Percentiles rank a stretch among this genome's conserved stretches.
These are phyloP conservation scores for Cerceris ruficornis DNA, from an alignment of 2,888 invertebrate species.

Conservation along the genomic window DNA sequence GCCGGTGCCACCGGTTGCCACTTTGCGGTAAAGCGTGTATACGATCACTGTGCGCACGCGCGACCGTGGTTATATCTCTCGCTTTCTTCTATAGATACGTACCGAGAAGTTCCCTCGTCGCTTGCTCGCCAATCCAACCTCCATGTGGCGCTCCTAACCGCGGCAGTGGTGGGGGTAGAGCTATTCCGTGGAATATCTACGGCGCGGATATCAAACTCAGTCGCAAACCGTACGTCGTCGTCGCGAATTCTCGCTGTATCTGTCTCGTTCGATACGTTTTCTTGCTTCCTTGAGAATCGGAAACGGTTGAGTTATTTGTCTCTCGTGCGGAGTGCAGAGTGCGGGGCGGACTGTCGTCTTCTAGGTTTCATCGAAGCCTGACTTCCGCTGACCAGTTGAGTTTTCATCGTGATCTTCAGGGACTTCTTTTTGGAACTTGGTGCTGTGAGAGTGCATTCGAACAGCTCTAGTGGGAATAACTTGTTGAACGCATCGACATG, in stretches of 20 bases:
- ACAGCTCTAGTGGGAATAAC: background rate
- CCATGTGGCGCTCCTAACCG: conserved; percentile 26
- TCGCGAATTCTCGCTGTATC: conserved; percentile 9
- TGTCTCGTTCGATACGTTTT: conserved; percentile 27
- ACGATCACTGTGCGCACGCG: conserved; percentile 56
- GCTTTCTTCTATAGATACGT: conserved; percentile 44
- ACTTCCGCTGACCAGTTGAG: too few relatives aligned
- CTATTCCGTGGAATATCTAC: conserved; percentile 65
- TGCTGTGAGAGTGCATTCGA: background rate
- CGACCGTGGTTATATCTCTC: conserved; percentile 52
- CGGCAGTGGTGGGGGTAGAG: conserved; percentile 55
- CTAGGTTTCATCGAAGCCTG: too few relatives aligned
- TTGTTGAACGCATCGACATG: background rate
- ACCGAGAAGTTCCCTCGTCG: conserved; percentile 21
- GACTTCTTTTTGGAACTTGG: too few relatives aligned
- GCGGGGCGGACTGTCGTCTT: too few relatives aligned
- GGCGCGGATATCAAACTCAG: conserved; percentile 71
- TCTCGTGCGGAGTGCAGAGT: too few relatives aligned
- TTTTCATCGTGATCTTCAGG: too few relatives aligned
- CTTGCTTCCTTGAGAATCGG: too few relatives aligned
- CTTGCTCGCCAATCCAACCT: conserved; percentile 7
- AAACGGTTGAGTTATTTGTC: too few relatives aligned
- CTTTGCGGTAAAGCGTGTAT: conserved; percentile 59
- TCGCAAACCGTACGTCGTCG: conserved; percentile 72
- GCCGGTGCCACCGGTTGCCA: conserved; percentile 70